Base-by-base conservation (phyloP, 2,888 invertebrate species). In the Ariolimax columbianus region DNA sequence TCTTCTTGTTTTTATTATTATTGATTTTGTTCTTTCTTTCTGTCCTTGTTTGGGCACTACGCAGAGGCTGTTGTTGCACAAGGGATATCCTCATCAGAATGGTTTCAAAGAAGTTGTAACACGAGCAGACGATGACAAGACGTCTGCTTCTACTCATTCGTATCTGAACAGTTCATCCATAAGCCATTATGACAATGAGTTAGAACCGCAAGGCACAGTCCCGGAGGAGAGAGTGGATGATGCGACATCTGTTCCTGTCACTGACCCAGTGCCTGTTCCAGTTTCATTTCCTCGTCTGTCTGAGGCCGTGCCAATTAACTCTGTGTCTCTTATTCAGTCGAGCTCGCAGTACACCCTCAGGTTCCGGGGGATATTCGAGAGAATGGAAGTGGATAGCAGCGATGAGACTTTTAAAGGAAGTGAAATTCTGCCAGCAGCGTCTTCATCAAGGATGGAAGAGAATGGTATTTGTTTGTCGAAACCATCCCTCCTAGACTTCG, bases 81-180 rank as follows among this genome's bases (percentile, higher is more conserved):
- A 85, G 75, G 36, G 36, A 30, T 82, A 82, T 59, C 70, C 85
- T 26, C 77, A 77, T 70, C 82, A 85, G 59, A 85, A 85, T 82
- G 85, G 85, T 2, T 77, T 70, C 36, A 51, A 43, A 51, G 85
- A 85, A 43, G 51, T 63, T 33, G 47, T 73, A 23, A 40, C 59
- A 26, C 59, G 68, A n/a, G 43, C 75, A 11, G 55, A 55, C 17
- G 72, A 83, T 51, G 77, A 59, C n/a, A 88, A 83, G 36, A 87
- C 89, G 84, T 88, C 89, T 86, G 87, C 88, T 38, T 83, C 84
- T 6, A 87, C 89, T 23, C 73, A 87, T 83, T 82, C 88, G 19
- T 66, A 81, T 14, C 51, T 83, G 51, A 79, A 40, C 40, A 79
- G 51, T 23, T 38, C 82, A 82, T 19, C 82, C 19, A 23, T 59